A percentile compares a stretch with the other conserved stretches of the same genome.
Evolutionary conservation across 2,113 vertebrate genomes (phyloP).

Genomic region (Melozone crissalis): DNA sequence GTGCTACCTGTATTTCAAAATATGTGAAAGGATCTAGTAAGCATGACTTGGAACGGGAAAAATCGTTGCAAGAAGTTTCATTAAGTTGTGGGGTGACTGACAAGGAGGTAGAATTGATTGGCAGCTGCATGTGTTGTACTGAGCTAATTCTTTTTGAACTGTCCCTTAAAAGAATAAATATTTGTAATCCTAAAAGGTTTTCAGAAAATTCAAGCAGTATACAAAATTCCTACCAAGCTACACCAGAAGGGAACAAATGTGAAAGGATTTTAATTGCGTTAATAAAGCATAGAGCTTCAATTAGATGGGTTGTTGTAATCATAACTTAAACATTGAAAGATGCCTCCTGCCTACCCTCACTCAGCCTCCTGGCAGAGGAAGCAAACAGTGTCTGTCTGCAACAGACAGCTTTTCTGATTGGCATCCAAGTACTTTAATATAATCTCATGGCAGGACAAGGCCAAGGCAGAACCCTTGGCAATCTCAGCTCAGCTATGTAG

Average conservation of each 20-base stretch:
- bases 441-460: neutral
- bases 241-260: neutral
- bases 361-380: slow-evolving; percentile 38
- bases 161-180: neutral
- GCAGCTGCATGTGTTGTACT: slow-evolving; percentile 47
- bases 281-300: slow-evolving; percentile 27
- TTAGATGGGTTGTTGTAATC: neutral
- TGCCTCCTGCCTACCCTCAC: neutral
- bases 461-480: neutral
- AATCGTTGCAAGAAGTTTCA: neutral
- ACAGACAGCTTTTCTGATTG: neutral
- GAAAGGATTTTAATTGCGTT: neutral
- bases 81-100: neutral
- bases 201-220: neutral
- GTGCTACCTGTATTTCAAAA: neutral
- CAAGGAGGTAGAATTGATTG: slow-evolving; percentile 60
- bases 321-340: slow-evolving; percentile 57
- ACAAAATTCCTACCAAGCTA: neutral
- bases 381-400: neutral
- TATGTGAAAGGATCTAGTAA: neutral
- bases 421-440: neutral
- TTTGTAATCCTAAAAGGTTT: neutral
- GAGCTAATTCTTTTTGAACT: neutral
- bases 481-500: neutral
- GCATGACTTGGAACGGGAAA: neutral